Percentiles rank a stretch among this genome's conserved stretches.
Evolutionary conservation across 64 coral and sea anemone genomes (phyloP).

Genomic region (Montipora efflorescens): DNA sequence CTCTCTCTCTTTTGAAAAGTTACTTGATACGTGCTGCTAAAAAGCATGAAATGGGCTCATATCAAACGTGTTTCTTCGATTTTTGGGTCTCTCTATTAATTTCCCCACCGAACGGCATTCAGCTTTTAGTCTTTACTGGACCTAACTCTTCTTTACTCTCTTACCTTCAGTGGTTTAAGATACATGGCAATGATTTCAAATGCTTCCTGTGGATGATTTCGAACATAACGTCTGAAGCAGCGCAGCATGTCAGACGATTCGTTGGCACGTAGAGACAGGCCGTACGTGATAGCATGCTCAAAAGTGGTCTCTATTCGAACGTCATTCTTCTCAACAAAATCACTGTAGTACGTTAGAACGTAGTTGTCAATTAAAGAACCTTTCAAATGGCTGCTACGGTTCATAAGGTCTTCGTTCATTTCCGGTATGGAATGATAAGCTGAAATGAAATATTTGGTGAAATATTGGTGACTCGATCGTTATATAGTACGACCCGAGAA

Average conservation of each 20-base stretch:
- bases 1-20: no score
- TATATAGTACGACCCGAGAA: no score
- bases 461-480: no score
- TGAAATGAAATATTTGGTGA: background rate
- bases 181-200: slow-evolving; percentile 96
- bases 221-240: slow-evolving; percentile 80
- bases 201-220: slow-evolving; percentile 93
- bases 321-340: slow-evolving; percentile 63
- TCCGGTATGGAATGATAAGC: slow-evolving; percentile 47
- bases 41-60: no score
- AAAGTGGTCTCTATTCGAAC: slow-evolving; percentile 88
- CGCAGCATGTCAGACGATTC: slow-evolving; percentile 60
- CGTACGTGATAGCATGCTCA: slow-evolving; percentile 93
- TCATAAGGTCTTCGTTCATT: slow-evolving; percentile 68
- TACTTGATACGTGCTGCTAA: no score
- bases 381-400: slow-evolving; percentile 20
- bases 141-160: background rate
- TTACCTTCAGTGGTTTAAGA: slow-evolving; percentile 83
- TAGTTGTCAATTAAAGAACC: slow-evolving; percentile 98
- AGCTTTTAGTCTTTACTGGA: background rate
- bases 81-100: background rate
- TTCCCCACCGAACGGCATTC: background rate
- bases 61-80: no score
- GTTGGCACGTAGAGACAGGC: slow-evolving; percentile 66
- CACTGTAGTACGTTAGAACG: slow-evolving; percentile 80